phyloP scores from a whole-genome alignment of 1,140 invertebrate genomes.

The Ceratina calcarata region DNA sequence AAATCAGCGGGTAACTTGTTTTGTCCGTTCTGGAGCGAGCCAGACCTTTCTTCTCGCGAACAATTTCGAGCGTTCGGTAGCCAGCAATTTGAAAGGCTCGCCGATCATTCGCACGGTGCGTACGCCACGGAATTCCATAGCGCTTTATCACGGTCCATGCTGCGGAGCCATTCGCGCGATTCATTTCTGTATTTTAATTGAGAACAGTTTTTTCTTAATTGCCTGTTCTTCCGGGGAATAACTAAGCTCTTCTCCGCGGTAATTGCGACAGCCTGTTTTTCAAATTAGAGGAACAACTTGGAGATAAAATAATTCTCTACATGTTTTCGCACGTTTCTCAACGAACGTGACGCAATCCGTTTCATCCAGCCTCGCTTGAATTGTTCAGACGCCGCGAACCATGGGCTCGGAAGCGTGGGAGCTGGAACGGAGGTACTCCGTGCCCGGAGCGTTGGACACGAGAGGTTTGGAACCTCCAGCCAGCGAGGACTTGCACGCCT shows the following conservation, averaged over 20 bases:
- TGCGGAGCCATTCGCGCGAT: too few species aligned
- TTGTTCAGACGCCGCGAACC: constrained; percentile 53
- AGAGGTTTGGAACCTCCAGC: constrained; percentile 82
- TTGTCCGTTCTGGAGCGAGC: not conserved
- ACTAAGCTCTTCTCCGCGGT: too few species aligned
- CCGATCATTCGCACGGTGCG: constrained; percentile 20
- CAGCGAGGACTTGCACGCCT: constrained; percentile 95
- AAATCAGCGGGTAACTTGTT: not conserved
- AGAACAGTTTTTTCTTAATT: too few species aligned
- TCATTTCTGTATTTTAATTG: too few species aligned
- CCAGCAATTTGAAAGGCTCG: constrained; percentile 25
- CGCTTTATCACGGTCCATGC: too few species aligned
- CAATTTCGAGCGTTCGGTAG: constrained; percentile 16
- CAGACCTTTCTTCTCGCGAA: constrained; percentile 17
- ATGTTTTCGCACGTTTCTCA: not conserved
- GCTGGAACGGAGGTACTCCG: constrained; percentile 90
- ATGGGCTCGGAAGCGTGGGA: constrained; percentile 82
- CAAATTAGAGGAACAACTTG: too few species aligned
- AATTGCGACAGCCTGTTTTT: too few species aligned
- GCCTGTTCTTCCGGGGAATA: too few species aligned
- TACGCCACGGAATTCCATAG: not conserved
- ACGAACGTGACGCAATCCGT: not conserved
- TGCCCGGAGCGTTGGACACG: constrained; percentile 87
- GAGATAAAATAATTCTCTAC: not conserved
- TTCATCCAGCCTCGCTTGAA: constrained; percentile 23